These are phyloP conservation scores for Pelecanus crispus DNA, from an alignment of 2,113 vertebrate genomes.

Conservation along the genomic window DNA sequence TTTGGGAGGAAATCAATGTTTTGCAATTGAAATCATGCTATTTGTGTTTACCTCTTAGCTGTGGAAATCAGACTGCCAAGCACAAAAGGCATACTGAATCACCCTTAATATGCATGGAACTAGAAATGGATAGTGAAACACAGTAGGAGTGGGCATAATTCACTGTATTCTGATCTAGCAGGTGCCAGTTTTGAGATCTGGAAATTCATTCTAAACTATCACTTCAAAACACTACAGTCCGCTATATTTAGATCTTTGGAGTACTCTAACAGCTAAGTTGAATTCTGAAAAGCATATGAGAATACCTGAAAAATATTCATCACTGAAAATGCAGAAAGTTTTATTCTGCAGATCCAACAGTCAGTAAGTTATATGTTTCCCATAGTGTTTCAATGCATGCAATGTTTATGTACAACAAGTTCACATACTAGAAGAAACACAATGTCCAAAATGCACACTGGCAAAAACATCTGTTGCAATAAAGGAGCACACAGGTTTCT, in stretches of 20 bases:
- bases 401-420: neutral
- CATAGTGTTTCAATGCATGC: neutral
- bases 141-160: neutral
- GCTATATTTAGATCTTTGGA: slow-evolving; percentile 16
- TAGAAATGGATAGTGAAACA: neutral
- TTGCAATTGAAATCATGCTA: slow-evolving; percentile 35
- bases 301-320: neutral
- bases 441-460: neutral
- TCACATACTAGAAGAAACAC: neutral
- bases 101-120: neutral
- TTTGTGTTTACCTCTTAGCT: slow-evolving; percentile 23
- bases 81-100: slow-evolving; percentile 30
- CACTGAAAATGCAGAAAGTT: neutral
- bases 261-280: neutral
- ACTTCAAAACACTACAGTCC: neutral
- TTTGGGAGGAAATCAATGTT: slow-evolving; percentile 17
- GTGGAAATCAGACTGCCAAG: slow-evolving; percentile 4
- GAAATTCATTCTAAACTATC: slow-evolving; percentile 14
- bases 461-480: neutral
- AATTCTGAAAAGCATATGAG: neutral
- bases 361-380: neutral
- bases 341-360: neutral
- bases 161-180: slow-evolving; percentile 19
- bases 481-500: neutral
- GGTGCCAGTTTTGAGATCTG: slow-evolving; percentile 12